Percentiles rank a stretch among this genome's conserved stretches.
Conservation (phyloP, 2,888 invertebrate genomes). For the Caenorhabditis sulstoni region DNA sequence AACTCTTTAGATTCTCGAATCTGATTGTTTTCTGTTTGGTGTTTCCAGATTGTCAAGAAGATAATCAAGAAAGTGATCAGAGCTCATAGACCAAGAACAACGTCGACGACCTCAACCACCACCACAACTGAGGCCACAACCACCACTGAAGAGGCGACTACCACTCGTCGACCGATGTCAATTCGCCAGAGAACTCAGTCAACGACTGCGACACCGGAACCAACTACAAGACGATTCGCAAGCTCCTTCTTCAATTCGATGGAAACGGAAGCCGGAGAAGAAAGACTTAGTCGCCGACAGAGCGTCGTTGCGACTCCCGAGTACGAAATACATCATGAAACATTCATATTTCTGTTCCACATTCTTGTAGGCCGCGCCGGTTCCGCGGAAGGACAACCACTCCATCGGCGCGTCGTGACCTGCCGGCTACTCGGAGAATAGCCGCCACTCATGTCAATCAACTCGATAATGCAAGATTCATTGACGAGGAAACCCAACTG, state of each 20-base stretch:
- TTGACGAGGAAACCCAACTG: constrained; percentile 69
- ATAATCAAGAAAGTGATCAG: constrained; percentile 59
- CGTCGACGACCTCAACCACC: constrained; percentile 41
- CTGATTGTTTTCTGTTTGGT: not conserved
- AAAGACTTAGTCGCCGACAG: not conserved
- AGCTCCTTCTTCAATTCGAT: constrained; percentile 52
- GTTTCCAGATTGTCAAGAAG: constrained; percentile 56
- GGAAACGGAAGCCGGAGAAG: constrained; percentile 16
- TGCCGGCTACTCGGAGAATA: constrained; percentile 53
- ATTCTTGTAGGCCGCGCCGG: constrained; percentile 28
- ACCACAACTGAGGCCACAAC: constrained; percentile 21
- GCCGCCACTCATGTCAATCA: constrained; percentile 47
- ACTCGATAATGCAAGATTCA: constrained; percentile 66
- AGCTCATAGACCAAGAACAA: constrained; percentile 37
- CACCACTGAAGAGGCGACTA: constrained; percentile 2
- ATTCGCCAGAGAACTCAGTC: not conserved
- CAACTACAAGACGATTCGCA: constrained; percentile 37
- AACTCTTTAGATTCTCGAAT: constrained; percentile 16
- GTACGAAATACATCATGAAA: constrained; percentile 16
- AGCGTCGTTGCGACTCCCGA: constrained; percentile 18
- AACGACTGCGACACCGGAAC: constrained; percentile 19
- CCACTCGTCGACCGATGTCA: constrained; percentile 1
- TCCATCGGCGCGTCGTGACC: constrained; percentile 63
- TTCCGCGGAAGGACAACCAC: constrained; percentile 62
- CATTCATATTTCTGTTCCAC: not conserved